Evolutionary conservation across 1,140 invertebrate species (phyloP).

Genomic region (Adoxophyes honmai): DNA sequence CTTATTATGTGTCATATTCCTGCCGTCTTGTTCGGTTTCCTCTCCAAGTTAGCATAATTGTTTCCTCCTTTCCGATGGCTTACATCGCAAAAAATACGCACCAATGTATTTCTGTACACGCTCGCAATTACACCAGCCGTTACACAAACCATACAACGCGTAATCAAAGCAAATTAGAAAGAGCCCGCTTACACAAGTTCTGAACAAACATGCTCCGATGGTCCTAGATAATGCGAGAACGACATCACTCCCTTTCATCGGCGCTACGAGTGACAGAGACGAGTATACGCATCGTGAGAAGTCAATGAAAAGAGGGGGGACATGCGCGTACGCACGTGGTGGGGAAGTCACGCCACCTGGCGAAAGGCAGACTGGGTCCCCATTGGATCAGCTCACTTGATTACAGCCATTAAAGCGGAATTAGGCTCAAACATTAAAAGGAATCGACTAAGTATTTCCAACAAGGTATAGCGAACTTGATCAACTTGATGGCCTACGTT

Average conservation of each 20-base stretch:
- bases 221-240: not conserved
- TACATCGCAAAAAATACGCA: too few relatives aligned
- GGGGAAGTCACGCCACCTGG: slow-evolving; percentile 34
- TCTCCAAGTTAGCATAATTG: too few relatives aligned
- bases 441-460: too few relatives aligned
- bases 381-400: not conserved
- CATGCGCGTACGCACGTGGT: slow-evolving; percentile 22
- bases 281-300: not conserved
- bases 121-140: too few relatives aligned
- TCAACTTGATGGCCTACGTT: too few relatives aligned
- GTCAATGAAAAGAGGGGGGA: slow-evolving; percentile 2
- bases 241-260: not conserved
- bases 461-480: too few relatives aligned
- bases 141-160: not conserved
- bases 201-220: not conserved
- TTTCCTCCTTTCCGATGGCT: too few relatives aligned
- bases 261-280: not conserved
- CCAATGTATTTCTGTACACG: too few relatives aligned
- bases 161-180: slow-evolving; percentile 7
- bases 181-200: slow-evolving; percentile 2
- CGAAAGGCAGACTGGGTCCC: not conserved
- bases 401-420: not conserved
- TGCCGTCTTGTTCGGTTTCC: too few relatives aligned
- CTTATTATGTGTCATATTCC: too few relatives aligned
- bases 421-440: not conserved